Evolutionary conservation across 2,113 vertebrate genomes (phyloP).

Genomic region (Martes martes): DNA sequence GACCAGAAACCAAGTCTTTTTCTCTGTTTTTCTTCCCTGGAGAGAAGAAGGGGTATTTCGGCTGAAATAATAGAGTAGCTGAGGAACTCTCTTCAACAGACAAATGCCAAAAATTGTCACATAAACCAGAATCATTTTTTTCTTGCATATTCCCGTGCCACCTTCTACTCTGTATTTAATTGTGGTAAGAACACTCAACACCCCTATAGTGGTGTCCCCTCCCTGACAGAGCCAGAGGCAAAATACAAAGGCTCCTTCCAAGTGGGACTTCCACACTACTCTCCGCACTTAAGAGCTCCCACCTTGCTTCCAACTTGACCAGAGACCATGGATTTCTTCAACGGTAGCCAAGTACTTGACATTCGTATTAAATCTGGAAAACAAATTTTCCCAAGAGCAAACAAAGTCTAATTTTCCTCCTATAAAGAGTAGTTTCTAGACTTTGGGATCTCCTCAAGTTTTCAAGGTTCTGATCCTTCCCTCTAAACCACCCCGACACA

Average conservation of each 20-base stretch:
- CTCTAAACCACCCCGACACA: background rate
- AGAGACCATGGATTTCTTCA: background rate
- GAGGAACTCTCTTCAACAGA: background rate
- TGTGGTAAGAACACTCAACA: background rate
- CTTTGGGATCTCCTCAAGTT: background rate
- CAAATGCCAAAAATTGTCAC: background rate
- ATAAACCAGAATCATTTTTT: background rate
- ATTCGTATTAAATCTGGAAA: background rate
- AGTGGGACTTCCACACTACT: background rate
- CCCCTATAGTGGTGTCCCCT: background rate
- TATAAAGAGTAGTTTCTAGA: background rate
- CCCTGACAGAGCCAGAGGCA: background rate
- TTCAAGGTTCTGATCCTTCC: constrained; percentile 5
- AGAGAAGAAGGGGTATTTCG: background rate
- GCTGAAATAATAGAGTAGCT: background rate
- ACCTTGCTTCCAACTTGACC: background rate
- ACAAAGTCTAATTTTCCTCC: background rate
- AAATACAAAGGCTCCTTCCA: constrained; percentile 38
- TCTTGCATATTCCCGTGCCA: background rate
- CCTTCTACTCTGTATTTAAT: background rate
- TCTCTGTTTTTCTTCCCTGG: background rate
- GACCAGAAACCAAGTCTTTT: background rate
- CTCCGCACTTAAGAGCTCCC: background rate
- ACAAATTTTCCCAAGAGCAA: background rate
- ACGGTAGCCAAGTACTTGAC: constrained; percentile 17